Base-by-base conservation (phyloP, 2,797 vertebrate species). In the Pachyuromys duprasi region DNA sequence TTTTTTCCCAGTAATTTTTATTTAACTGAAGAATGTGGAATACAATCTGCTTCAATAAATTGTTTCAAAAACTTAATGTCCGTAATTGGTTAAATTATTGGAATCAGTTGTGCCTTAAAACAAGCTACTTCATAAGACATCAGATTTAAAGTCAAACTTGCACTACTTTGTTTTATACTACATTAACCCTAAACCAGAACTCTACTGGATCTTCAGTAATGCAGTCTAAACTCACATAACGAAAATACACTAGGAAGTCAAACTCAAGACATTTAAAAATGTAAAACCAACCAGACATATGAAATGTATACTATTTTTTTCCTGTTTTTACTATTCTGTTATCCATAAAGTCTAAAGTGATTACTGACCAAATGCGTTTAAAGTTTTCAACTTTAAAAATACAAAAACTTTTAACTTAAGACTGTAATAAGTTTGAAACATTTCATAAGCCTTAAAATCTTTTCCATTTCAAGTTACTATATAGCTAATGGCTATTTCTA, bases 1-100 rank as follows among this genome's bases (percentile, higher is more conserved):
- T 55, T 93, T 36, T 53, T 93, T 90, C 69, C 87, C 93, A 36
- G 86, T 92, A 96, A 95, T 2, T 83, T 92, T 93, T 94, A 63
- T 57, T 18, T 57, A 17, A 96, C 94, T 96, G 0, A 94, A 75
- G 18, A 91, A 76, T 24, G 3, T 69, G 9, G 87, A 96, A 92
- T 62, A 87, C 31, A 86, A 91, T 78, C 28, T 20, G 87, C 62
- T 89, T 80, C 84, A 83, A 84, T 31, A 74, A 82, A 31, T 3
- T 82, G 28, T 79, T 93, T 94, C 67, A 90, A 86, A 93, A 90
- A 49, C 6, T 88, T 91, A 49, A 49, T 49, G 79, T 96, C 92
- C 87, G 22, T 31, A 91, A 72, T n/a, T 69, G 3, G 93, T 91
- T 94, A 95, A 91, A 96, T 91, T 45, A n/a, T 84, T 79, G 39